Conservation (phyloP, 2,797 vertebrate species). For the Tamandua tetradactyla region DNA sequence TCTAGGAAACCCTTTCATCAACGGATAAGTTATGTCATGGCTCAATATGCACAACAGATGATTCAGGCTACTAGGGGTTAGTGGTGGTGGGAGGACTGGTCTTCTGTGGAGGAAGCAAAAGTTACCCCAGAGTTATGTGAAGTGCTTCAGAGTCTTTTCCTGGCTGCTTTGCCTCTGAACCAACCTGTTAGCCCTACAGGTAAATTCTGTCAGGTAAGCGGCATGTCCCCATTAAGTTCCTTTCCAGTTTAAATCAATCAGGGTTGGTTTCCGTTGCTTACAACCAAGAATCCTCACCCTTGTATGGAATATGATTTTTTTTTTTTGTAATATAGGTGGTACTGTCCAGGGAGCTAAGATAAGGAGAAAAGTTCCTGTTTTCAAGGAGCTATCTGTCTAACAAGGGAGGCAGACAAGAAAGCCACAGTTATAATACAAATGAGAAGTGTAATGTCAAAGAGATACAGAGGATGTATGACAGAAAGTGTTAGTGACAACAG, state of each 20-base stretch:
- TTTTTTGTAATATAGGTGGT: neutral
- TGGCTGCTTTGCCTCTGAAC: neutral
- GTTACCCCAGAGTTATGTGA: neutral
- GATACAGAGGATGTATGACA: rapidly evolving
- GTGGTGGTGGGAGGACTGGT: neutral
- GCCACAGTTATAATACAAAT: rapidly evolving
- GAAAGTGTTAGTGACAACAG: neutral
- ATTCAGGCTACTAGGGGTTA: neutral
- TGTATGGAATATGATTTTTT: neutral
- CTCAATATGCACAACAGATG: neutral
- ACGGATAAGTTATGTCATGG: neutral
- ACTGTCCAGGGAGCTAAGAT: neutral
- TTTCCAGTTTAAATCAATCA: neutral
- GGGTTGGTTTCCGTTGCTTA: neutral
- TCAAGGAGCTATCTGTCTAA: neutral
- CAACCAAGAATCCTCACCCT: neutral
- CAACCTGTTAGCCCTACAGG: neutral
- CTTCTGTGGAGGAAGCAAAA: rapidly evolving
- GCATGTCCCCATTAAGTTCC: neutral
- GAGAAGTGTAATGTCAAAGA: neutral
- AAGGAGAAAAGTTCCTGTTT: neutral
- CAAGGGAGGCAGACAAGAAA: neutral
- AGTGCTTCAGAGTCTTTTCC: neutral
- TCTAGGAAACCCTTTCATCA: neutral
- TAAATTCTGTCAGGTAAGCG: neutral